phyloP scores from a whole-genome alignment of 2,888 invertebrate genomes.

The Epistrophella euchroma region DNA sequence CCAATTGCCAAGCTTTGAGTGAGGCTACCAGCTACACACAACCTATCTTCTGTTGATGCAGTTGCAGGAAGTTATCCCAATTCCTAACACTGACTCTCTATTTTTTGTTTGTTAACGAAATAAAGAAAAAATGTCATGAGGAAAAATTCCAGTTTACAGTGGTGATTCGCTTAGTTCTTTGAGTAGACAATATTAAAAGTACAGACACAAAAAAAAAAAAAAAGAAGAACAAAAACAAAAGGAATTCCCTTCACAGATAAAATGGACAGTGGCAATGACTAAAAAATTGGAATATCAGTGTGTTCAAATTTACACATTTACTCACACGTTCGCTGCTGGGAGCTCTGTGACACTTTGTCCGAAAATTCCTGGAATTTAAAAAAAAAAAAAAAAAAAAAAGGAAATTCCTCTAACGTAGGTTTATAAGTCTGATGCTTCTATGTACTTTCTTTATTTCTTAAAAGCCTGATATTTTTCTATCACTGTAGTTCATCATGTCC shows the following conservation, averaged over 20 bases:
- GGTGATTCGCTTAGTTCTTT: background rate
- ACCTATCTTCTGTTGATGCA: slow-evolving; percentile 16
- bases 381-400: no score
- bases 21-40: slow-evolving; percentile 39
- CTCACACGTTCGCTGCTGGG: slow-evolving; percentile 19
- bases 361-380: slow-evolving; percentile 53
- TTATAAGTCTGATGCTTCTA: background rate
- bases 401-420: slow-evolving; percentile 39
- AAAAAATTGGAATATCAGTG: background rate
- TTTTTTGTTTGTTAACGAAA: background rate
- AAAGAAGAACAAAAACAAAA: slow-evolving; percentile 34
- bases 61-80: slow-evolving; percentile 16
- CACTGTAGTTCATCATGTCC: background rate
- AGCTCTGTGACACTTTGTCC: slow-evolving; percentile 60
- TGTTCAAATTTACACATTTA: slow-evolving; percentile 7
- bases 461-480: background rate
- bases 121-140: slow-evolving; percentile 4
- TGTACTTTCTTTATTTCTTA: background rate
- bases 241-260: slow-evolving; percentile 68
- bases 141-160: slow-evolving; percentile 11
- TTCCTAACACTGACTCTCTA: slow-evolving; percentile 7
- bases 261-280: slow-evolving; percentile 50
- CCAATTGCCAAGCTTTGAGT: slow-evolving; percentile 63
- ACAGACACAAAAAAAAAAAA: slow-evolving; percentile 15
- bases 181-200: slow-evolving; percentile 60